phyloP scores from a whole-genome alignment of 2,113 vertebrate genomes.

The Carollia perspicillata region DNA sequence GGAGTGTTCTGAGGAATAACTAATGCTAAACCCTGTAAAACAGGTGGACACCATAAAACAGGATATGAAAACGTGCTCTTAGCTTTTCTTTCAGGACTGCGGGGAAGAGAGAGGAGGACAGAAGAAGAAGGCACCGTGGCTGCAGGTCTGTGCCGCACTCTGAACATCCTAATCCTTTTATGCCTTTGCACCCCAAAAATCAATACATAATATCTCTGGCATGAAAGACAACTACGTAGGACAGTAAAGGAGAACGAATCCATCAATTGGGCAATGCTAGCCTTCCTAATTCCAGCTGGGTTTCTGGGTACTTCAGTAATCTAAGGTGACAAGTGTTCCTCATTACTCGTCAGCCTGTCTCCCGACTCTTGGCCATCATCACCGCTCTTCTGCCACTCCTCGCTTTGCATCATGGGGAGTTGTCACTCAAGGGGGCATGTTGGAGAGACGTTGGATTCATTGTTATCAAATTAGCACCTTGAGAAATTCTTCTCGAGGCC shows the following conservation, averaged over 20 bases:
- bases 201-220: not conserved
- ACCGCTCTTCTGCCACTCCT: not conserved
- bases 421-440: not conserved
- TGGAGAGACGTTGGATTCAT: not conserved
- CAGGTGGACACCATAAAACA: not conserved
- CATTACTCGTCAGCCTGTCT: not conserved
- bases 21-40: not conserved
- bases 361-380: rapidly evolving
- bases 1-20: constrained; percentile 2
- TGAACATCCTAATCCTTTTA: not conserved
- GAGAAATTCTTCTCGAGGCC: not conserved
- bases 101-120: not conserved
- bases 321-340: not conserved
- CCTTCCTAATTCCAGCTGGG: not conserved
- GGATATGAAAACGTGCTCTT: not conserved
- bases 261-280: not conserved
- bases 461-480: not conserved
- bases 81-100: not conserved
- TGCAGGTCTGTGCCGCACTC: not conserved
- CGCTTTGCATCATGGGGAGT: not conserved
- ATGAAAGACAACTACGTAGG: not conserved
- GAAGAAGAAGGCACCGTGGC: not conserved
- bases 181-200: not conserved
- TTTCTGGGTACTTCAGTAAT: not conserved
- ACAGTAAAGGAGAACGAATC: not conserved